Conservation (phyloP, 2,113 vertebrate genomes). For the Uria aalge region DNA sequence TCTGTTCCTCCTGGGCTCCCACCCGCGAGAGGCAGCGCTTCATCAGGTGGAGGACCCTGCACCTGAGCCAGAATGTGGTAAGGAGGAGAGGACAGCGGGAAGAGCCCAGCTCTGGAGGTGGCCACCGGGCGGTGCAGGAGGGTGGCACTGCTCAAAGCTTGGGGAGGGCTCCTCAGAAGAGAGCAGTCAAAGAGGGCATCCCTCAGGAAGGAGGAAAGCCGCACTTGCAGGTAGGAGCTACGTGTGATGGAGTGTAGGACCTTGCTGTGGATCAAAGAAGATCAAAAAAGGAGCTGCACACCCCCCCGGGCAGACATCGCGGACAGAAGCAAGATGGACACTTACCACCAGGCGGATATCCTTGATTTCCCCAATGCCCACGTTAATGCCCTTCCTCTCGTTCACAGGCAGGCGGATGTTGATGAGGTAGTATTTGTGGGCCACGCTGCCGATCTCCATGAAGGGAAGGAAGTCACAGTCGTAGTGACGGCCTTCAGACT, state of each 20-base stretch:
- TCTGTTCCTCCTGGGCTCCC: not conserved
- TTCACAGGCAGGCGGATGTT: slow-evolving; percentile 94
- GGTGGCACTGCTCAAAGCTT: no score
- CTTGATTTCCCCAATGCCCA: slow-evolving; percentile 93
- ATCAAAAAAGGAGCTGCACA: not conserved
- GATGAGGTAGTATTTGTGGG: slow-evolving; percentile 95
- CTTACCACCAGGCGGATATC: slow-evolving; percentile 92
- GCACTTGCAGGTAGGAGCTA: not conserved
- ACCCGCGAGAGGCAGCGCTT: rapidly evolving
- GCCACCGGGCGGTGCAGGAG: not conserved
- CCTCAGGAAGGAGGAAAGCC: rapidly evolving
- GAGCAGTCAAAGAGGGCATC: not conserved
- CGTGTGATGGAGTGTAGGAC: rapidly evolving
- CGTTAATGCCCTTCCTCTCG: slow-evolving; percentile 88
- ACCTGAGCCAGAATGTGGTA: rapidly evolving
- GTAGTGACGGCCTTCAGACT: slow-evolving; percentile 91
- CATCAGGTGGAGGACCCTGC: not conserved
- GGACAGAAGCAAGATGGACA: rapidly evolving
- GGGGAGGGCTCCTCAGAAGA: not conserved
- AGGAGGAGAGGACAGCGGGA: not conserved
- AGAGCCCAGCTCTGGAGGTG: not conserved
- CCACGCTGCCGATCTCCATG: slow-evolving; percentile 93
- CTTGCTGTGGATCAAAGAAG: not conserved
- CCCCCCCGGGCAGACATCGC: rapidly evolving
- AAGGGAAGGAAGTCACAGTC: slow-evolving; percentile 93